Evolutionary conservation across 1,140 invertebrate species (phyloP).

Genomic region (Saxidomus purpurata): DNA sequence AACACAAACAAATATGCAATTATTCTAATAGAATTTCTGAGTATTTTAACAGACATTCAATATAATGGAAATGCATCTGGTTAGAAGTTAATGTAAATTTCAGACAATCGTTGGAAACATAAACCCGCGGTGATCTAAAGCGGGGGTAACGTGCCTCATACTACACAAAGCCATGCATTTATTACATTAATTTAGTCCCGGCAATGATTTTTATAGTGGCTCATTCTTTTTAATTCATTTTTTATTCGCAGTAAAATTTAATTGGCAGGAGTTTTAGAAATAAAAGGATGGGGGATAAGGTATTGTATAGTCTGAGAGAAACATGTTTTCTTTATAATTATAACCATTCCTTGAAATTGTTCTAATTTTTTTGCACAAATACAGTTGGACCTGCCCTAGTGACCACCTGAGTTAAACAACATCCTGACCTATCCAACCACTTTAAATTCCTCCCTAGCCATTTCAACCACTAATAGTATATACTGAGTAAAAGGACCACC

Average conservation of each 20-base stretch:
- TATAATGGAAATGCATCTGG: conserved; percentile 44
- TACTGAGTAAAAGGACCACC: no score
- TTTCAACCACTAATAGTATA: no score
- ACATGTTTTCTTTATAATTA: no score
- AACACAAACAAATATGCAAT: conserved; percentile 55
- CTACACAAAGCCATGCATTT: conserved; percentile 42
- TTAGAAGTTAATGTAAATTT: conserved; percentile 36
- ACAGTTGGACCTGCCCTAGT: no score
- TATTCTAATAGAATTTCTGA: conserved; percentile 53
- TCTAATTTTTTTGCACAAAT: no score
- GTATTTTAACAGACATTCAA: conserved; percentile 38
- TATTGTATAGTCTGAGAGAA: no score
- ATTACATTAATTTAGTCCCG: conserved; percentile 33
- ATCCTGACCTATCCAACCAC: no score
- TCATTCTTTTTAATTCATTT: background rate
- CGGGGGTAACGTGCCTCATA: background rate
- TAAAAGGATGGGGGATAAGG: no score
- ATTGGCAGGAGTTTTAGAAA: no score
- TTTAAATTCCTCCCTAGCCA: no score
- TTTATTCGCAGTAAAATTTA: background rate
- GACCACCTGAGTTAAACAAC: no score
- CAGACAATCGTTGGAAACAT: conserved; percentile 24
- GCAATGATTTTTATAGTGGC: background rate
- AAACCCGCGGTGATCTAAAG: conserved; percentile 12
- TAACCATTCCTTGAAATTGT: no score